A percentile compares a stretch with the other conserved stretches of the same genome.
Conservation (phyloP, 2,113 vertebrate species). For the Plectropomus leopardus region DNA sequence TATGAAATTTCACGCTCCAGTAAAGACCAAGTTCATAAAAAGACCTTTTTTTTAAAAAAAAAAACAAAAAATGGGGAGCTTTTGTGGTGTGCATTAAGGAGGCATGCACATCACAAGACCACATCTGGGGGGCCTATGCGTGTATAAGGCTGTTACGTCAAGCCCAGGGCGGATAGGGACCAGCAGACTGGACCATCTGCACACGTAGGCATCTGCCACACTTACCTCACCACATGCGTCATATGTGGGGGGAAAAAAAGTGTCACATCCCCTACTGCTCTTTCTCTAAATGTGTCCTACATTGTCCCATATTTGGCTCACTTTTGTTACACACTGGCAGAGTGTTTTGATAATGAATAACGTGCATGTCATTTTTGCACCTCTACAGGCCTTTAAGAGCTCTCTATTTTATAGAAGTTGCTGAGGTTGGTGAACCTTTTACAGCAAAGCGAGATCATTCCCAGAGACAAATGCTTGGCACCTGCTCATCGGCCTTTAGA, state of each 20-base stretch:
- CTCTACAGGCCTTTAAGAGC: background rate
- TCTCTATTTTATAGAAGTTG: background rate
- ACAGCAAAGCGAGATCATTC: background rate
- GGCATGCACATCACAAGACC: constrained; percentile 14
- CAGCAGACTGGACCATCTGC: constrained; percentile 75
- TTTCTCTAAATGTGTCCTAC: constrained; percentile 55
- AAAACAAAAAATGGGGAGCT: background rate
- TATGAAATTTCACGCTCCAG: constrained; percentile 63
- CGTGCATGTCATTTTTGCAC: too few relatives aligned
- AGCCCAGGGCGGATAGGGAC: constrained; percentile 57
- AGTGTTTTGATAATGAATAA: too few relatives aligned
- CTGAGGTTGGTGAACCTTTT: constrained; percentile 4
- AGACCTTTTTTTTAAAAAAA: constrained; percentile 4
- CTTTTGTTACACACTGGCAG: background rate
- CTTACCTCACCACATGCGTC: constrained; percentile 84
- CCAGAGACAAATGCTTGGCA: background rate
- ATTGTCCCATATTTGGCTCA: constrained; percentile 20
- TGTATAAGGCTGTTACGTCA: constrained; percentile 57
- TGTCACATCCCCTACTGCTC: constrained; percentile 67
- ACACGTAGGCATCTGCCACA: constrained; percentile 78
- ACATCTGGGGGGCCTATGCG: constrained; percentile 62
- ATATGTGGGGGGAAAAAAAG: constrained; percentile 58
- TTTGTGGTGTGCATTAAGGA: constrained; percentile 36
- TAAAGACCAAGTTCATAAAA: constrained; percentile 63
- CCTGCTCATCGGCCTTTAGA: constrained; percentile 5